A percentile compares a stretch with the other conserved stretches of the same genome.
phyloP scores from a whole-genome alignment of 2,113 vertebrate genomes.

The Litocranius walleri region DNA sequence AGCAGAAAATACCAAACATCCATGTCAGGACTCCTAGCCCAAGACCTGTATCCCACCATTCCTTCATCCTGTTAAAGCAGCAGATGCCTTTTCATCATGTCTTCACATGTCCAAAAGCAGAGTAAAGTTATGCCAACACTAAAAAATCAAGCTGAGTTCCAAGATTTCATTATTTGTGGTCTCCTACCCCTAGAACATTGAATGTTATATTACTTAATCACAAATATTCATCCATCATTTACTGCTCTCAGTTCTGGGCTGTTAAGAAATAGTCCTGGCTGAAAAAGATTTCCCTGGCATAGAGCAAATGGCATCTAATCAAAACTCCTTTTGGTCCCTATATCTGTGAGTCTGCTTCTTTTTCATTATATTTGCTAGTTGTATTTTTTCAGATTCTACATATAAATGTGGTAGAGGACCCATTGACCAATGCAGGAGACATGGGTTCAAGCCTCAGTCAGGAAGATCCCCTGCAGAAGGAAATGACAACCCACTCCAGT shows the following conservation, averaged over 20 bases:
- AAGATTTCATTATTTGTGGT: neutral
- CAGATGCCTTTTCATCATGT: neutral
- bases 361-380: neutral
- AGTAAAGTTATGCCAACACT: neutral
- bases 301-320: neutral
- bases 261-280: neutral
- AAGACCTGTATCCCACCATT: fast-evolving
- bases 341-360: neutral
- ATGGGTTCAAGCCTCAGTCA: neutral
- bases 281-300: neutral
- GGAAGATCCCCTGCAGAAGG: neutral
- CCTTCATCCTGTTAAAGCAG: neutral
- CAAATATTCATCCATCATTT: neutral
- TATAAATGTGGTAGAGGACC: neutral
- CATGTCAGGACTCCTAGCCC: neutral
- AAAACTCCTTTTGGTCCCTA: neutral
- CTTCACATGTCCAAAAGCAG: neutral
- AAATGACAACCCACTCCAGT: neutral
- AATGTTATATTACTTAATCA: neutral
- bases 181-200: neutral
- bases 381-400: neutral
- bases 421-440: neutral
- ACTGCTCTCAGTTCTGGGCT: neutral
- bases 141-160: neutral
- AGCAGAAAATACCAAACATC: neutral